A percentile compares a stretch with the other conserved stretches of the same genome.
Evolutionary conservation across 1,140 invertebrate species (phyloP).

Genomic region (Tachypleus tridentatus): DNA sequence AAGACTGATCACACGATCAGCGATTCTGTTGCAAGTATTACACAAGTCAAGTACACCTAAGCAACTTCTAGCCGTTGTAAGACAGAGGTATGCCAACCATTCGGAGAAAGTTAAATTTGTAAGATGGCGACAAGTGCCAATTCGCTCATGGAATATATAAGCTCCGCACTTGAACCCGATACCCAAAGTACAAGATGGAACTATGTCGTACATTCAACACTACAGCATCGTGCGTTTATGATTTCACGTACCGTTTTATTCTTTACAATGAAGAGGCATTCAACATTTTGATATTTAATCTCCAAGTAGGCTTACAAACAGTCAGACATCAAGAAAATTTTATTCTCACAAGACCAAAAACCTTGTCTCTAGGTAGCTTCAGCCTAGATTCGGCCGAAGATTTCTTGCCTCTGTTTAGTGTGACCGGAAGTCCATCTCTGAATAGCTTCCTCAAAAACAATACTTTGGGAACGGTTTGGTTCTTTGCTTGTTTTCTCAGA

Average conservation of each 20-base stretch:
- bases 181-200: conserved; percentile 99
- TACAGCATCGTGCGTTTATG: conserved; percentile 95
- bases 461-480: not conserved
- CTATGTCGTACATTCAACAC: conserved; percentile 94
- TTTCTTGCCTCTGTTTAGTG: conserved; percentile 35
- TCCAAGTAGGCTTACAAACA: not conserved
- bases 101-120: conserved; percentile 87
- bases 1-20: too few species aligned
- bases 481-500: conserved; percentile 13
- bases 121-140: conserved; percentile 98
- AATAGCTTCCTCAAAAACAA: conserved; percentile 34
- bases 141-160: conserved; percentile 94
- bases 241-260: conserved; percentile 95
- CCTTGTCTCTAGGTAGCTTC: conserved; percentile 18
- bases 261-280: conserved; percentile 84
- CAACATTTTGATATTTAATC: conserved; percentile 11
- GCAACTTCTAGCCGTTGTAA: conserved; percentile 73
- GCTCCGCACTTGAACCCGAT: conserved; percentile 76
- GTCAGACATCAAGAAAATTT: not conserved
- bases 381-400: conserved; percentile 24
- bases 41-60: not conserved
- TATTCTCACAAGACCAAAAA: conserved; percentile 21
- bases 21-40: too few species aligned
- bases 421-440: conserved; percentile 51
- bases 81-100: conserved; percentile 94